A percentile compares a stretch with the other conserved stretches of the same genome.
phyloP scores from a whole-genome alignment of 1,140 invertebrate species.

The Hycleus phaleratus region DNA sequence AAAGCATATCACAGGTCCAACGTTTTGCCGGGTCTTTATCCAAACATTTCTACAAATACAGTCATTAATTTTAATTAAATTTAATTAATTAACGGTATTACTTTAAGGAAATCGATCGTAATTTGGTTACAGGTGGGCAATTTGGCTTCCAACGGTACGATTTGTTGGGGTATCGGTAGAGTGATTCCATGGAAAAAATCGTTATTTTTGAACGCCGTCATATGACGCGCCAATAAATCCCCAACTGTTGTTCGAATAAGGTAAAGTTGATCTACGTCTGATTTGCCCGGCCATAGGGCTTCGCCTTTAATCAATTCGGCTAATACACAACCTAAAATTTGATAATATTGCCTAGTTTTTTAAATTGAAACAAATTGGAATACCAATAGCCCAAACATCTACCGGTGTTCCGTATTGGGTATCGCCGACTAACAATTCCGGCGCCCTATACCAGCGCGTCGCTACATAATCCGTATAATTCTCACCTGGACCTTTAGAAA shows the following conservation, averaged over 20 bases:
- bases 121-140: slow-evolving; percentile 62
- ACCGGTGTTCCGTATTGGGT: slow-evolving; percentile 95
- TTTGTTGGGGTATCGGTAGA: slow-evolving; percentile 82
- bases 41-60: slow-evolving; percentile 70
- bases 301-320: slow-evolving; percentile 94
- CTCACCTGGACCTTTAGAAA: slow-evolving; percentile 70
- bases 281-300: slow-evolving; percentile 95
- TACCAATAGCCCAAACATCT: slow-evolving; percentile 92
- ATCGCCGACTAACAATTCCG: slow-evolving; percentile 94
- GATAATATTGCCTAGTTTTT: neutral
- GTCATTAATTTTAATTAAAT: neutral
- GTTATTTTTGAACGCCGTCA: slow-evolving; percentile 92
- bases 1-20: slow-evolving; percentile 83
- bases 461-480: slow-evolving; percentile 99
- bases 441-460: slow-evolving; percentile 95
- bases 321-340: slow-evolving; percentile 74
- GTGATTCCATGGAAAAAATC: slow-evolving; percentile 91
- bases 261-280: slow-evolving; percentile 97
- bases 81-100: slow-evolving; percentile 35
- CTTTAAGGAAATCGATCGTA: slow-evolving; percentile 80
- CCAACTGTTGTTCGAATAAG: slow-evolving; percentile 86
- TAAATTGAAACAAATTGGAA: neutral
- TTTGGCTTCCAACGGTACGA: slow-evolving; percentile 71
- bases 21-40: slow-evolving; percentile 89
- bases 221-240: slow-evolving; percentile 86